These are phyloP conservation scores for Acomys russatus DNA, from an alignment of 2,797 vertebrate species.

Conservation along the genomic window DNA sequence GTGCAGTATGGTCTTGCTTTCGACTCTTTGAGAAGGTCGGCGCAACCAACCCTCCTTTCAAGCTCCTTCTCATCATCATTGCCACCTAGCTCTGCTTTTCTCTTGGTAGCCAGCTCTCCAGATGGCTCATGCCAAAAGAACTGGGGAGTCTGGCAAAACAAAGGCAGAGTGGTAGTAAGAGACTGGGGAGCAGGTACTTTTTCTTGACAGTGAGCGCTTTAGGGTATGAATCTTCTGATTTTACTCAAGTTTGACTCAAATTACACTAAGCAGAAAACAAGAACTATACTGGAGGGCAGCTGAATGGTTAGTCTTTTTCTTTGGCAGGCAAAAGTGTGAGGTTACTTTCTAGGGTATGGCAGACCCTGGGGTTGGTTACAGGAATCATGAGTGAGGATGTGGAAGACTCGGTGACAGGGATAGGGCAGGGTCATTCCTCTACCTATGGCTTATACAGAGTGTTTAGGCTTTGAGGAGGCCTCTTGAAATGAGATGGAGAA, in stretches of 20 bases:
- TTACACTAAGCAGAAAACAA: neutral
- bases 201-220: neutral
- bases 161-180: neutral
- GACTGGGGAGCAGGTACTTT: neutral
- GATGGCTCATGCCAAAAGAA: neutral
- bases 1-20: neutral
- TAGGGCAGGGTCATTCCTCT: neutral
- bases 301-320: neutral
- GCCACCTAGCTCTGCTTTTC: neutral
- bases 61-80: neutral
- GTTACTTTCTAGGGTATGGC: neutral
- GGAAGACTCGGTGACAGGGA: neutral
- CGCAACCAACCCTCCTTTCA: neutral
- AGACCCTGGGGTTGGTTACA: neutral
- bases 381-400: neutral
- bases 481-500: neutral
- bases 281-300: neutral
- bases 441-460: neutral
- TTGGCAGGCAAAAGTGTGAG: neutral
- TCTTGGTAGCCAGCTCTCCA: neutral
- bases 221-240: neutral
- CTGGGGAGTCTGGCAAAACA: conserved; percentile 30
- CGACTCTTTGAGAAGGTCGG: neutral
- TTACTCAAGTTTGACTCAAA: neutral
- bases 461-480: neutral